Percentiles rank a stretch among this genome's conserved stretches.
Conservation (phyloP, 2,113 vertebrate species). For the Mirza zaza region DNA sequence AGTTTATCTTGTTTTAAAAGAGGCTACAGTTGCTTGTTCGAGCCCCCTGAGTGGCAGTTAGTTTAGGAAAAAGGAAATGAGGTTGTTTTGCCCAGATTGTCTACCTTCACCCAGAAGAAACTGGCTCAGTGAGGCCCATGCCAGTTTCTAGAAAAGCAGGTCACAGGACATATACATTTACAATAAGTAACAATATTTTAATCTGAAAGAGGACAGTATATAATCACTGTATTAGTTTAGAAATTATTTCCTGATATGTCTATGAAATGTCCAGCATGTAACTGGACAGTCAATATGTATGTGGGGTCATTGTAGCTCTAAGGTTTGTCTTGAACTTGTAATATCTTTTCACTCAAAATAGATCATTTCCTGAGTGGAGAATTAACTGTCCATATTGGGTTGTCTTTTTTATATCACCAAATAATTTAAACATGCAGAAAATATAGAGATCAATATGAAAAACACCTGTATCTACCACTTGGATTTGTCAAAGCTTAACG, state of each 20-base stretch:
- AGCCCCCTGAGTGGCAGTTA: not conserved
- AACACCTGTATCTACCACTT: not conserved
- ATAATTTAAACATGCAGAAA: constrained; percentile 11
- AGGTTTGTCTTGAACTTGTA: not conserved
- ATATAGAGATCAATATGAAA: not conserved
- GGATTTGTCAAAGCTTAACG: not conserved
- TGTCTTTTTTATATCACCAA: not conserved
- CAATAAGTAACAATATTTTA: not conserved
- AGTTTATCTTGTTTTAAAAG: not conserved
- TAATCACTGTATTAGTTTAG: not conserved
- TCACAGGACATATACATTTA: not conserved
- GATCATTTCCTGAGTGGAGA: not conserved
- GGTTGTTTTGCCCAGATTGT: not conserved
- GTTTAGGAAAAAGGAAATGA: not conserved
- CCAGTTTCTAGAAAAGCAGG: not conserved
- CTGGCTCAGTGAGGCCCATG: not conserved
- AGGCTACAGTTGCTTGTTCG: not conserved
- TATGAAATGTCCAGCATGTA: not conserved
- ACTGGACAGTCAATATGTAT: not conserved
- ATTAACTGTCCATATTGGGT: not conserved
- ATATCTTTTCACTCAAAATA: not conserved
- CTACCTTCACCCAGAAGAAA: not conserved
- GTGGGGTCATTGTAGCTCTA: not conserved
- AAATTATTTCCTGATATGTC: not conserved
- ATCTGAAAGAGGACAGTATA: not conserved